These are phyloP conservation scores for Hypselothyrea guttata DNA, from an alignment of 2,888 invertebrate genomes.

Conservation along the genomic window DNA sequence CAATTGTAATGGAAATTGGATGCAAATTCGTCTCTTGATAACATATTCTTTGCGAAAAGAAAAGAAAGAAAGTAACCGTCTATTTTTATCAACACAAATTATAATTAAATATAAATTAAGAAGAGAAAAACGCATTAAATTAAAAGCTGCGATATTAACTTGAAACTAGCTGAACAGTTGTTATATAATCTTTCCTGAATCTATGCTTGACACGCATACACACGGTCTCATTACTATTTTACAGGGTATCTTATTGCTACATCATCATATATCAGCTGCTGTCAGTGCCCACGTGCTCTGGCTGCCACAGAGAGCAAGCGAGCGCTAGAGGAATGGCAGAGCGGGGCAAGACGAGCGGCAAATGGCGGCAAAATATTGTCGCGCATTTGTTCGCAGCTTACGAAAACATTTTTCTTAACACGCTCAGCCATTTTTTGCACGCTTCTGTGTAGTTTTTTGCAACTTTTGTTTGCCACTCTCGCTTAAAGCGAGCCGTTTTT, in stretches of 20 bases:
- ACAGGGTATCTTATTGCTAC: slow-evolving; percentile 14
- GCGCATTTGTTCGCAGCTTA: slow-evolving; percentile 78
- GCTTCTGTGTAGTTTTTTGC: slow-evolving; percentile 51
- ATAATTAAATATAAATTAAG: too few relatives aligned
- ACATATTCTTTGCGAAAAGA: too few relatives aligned
- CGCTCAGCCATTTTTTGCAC: slow-evolving; percentile 72
- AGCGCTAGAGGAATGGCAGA: slow-evolving; percentile 19
- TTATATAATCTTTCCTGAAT: too few relatives aligned
- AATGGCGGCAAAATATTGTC: slow-evolving; percentile 68
- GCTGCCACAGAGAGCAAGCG: slow-evolving; percentile 16
- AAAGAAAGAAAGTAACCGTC: too few relatives aligned
- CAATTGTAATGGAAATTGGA: too few relatives aligned
- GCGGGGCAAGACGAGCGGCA: slow-evolving; percentile 34
- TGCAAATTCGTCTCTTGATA: too few relatives aligned
- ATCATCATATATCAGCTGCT: slow-evolving; percentile 6
- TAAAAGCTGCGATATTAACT: too few relatives aligned
- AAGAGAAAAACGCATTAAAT: too few relatives aligned
- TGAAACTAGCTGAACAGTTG: too few relatives aligned
- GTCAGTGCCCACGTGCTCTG: slow-evolving; percentile 19
- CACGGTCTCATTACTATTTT: too few relatives aligned
- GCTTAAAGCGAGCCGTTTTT: slow-evolving; percentile 59
- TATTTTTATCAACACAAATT: too few relatives aligned
- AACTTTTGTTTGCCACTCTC: slow-evolving; percentile 56
- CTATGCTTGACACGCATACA: too few relatives aligned
- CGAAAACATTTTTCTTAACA: slow-evolving; percentile 76